Percentiles rank a stretch among this genome's conserved stretches.
phyloP scores from a whole-genome alignment of 92 coral and sea anemone species.

The Epizoanthus illoricatus region DNA sequence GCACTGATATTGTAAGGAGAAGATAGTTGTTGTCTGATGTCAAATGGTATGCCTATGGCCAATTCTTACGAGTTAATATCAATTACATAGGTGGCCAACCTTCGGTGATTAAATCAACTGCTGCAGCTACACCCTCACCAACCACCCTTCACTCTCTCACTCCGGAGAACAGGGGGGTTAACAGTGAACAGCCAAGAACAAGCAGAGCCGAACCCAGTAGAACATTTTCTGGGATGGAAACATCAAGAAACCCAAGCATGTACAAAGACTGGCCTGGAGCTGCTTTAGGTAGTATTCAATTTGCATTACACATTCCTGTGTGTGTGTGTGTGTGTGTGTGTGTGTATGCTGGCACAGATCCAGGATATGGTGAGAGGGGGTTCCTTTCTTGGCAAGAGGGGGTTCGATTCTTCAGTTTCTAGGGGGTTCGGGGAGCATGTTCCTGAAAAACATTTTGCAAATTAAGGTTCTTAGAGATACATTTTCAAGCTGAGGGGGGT shows the following conservation, averaged over 20 bases:
- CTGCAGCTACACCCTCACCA: conserved; percentile 42
- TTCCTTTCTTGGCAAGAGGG: too few species aligned
- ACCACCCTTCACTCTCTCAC: conserved; percentile 32
- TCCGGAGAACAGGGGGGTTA: conserved; percentile 30
- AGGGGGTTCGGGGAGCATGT: too few species aligned
- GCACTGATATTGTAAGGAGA: too few species aligned
- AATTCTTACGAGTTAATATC: background rate
- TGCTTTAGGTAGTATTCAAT: background rate
- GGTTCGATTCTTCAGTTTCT: too few species aligned
- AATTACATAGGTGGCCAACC: conserved; percentile 27
- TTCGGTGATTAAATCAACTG: conserved; percentile 32
- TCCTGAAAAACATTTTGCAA: too few species aligned
- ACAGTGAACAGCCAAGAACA: conserved; percentile 22
- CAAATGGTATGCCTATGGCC: background rate
- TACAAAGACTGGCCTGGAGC: conserved; percentile 73
- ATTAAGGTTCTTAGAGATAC: too few species aligned
- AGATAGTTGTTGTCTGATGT: background rate
- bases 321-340: too few species aligned
- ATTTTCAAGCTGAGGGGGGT: too few species aligned
- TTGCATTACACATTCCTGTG: too few species aligned
- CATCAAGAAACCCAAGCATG: conserved; percentile 48
- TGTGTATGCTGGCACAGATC: too few species aligned
- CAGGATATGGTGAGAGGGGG: too few species aligned
- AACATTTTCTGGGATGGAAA: conserved; percentile 4
- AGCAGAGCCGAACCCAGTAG: background rate